These are phyloP conservation scores for Gambusia affinis DNA, from an alignment of 2,113 vertebrate species.

Conservation along the genomic window DNA sequence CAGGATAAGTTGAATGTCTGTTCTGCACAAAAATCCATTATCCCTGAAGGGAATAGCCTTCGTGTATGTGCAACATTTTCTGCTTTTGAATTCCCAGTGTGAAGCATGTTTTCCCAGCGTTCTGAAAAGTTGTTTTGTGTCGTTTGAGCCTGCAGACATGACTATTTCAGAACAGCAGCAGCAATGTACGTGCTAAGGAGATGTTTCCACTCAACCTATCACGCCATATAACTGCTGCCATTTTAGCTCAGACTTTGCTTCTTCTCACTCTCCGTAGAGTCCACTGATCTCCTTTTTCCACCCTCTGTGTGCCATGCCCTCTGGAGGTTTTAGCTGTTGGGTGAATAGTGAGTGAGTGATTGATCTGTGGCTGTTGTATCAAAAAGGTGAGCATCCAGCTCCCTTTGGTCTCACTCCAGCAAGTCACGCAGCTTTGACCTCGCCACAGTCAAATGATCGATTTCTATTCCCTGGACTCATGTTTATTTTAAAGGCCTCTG, in stretches of 20 bases:
- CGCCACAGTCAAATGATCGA: constrained; percentile 35
- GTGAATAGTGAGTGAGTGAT: constrained; percentile 32
- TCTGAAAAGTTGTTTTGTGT: constrained; percentile 22
- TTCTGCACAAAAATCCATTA: constrained; percentile 28
- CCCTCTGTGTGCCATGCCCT: background rate
- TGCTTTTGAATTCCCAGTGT: constrained; percentile 19
- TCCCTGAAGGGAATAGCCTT: constrained; percentile 16
- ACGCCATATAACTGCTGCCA: constrained; percentile 22
- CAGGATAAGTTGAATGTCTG: constrained; percentile 14
- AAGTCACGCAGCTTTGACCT: constrained; percentile 44
- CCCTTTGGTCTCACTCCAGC: constrained; percentile 6
- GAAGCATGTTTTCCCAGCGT: constrained; percentile 27
- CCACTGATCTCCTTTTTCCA: constrained; percentile 16
- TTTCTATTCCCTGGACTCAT: constrained; percentile 45
- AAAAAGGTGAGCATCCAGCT: constrained; percentile 1
- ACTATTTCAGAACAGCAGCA: constrained; percentile 12
- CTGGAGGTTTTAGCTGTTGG: background rate
- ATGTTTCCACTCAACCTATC: constrained; percentile 31
- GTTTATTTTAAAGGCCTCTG: constrained; percentile 53
- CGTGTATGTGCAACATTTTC: constrained; percentile 7
- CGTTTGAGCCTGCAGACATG: background rate
- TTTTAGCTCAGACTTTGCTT: constrained; percentile 15
- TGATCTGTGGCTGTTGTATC: constrained; percentile 22
- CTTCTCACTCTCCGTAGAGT: background rate
- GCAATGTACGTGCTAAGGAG: constrained; percentile 1